These are phyloP conservation scores for Onychomys leucogaster DNA, from an alignment of 2,797 vertebrate species.

Conservation along the genomic window DNA sequence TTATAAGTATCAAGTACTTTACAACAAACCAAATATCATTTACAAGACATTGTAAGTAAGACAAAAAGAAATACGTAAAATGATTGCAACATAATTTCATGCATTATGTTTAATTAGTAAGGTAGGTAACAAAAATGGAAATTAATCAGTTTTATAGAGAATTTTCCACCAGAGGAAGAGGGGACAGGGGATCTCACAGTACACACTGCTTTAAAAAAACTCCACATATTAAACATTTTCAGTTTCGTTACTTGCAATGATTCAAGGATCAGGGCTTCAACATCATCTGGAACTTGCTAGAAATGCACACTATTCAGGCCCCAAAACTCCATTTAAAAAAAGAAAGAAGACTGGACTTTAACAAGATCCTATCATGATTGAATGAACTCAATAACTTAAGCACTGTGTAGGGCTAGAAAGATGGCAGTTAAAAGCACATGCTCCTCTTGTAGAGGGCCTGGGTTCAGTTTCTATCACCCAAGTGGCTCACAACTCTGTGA, in stretches of 20 bases:
- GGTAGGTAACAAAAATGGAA: background rate
- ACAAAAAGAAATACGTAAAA: slow-evolving; percentile 39
- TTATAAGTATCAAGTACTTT: slow-evolving; percentile 38
- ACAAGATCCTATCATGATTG: background rate
- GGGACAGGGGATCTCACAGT: background rate
- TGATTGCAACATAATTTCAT: background rate
- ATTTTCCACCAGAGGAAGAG: slow-evolving; percentile 31
- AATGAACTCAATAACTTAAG: background rate
- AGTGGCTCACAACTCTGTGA: background rate
- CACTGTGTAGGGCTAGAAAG: background rate
- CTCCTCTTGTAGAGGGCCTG: background rate
- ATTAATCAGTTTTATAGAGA: slow-evolving; percentile 15
- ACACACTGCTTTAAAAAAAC: slow-evolving; percentile 3
- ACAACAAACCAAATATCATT: slow-evolving; percentile 25
- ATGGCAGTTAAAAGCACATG: background rate
- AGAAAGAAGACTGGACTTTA: background rate
- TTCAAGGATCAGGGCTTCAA: background rate
- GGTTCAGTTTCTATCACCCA: background rate
- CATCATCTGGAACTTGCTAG: background rate
- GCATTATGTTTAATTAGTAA: background rate
- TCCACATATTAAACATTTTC: background rate
- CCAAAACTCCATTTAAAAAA: background rate
- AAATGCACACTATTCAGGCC: background rate
- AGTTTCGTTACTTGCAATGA: slow-evolving; percentile 3
- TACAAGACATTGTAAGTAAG: slow-evolving; percentile 48